Evolutionary conservation across 2,888 invertebrate species (phyloP).

Genomic region (Spodoptera picta): DNA sequence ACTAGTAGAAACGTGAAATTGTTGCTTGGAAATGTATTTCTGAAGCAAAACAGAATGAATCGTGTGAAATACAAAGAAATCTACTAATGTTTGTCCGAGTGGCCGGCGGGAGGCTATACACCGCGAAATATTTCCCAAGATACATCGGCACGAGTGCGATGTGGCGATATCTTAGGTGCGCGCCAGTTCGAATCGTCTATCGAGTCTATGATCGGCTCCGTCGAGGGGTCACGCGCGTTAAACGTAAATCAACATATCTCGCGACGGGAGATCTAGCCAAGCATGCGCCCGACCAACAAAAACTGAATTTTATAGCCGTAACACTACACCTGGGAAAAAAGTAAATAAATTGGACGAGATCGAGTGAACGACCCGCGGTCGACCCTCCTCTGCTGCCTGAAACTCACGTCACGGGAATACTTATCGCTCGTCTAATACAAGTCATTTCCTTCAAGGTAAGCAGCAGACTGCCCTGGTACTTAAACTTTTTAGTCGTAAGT

Average conservation of each 20-base stretch:
- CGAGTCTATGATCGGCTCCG: constrained; percentile 86
- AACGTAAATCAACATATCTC: constrained; percentile 89
- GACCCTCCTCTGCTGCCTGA: constrained; percentile 65
- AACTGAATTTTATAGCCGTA: constrained; percentile 86
- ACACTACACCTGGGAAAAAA: constrained; percentile 85
- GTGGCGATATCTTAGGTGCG: constrained; percentile 83
- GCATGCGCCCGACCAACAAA: constrained; percentile 84
- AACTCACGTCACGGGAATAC: constrained; percentile 60
- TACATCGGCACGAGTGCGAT: constrained; percentile 87
- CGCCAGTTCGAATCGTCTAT: constrained; percentile 86
- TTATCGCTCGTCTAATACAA: constrained; percentile 48
- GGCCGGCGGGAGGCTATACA: constrained; percentile 68
- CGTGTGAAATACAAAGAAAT: constrained; percentile 84
- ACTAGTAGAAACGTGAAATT: constrained; percentile 35
- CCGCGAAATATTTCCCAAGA: constrained; percentile 86
- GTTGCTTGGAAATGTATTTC: constrained; percentile 43
- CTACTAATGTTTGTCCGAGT: constrained; percentile 78
- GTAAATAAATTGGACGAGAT: constrained; percentile 83
- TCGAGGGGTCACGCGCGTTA: constrained; percentile 87
- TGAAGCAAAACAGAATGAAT: constrained; percentile 52
- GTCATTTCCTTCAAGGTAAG: constrained; percentile 16
- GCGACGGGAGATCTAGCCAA: constrained; percentile 86
- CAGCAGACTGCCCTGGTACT: constrained; percentile 1
- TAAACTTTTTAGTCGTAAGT: constrained; percentile 26
- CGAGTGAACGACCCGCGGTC: constrained; percentile 76